Evolutionary conservation across 2,888 invertebrate species (phyloP), one percentile per base, ranked within the genome.

Genomic region (Meiosimyza decipiens): DNA sequence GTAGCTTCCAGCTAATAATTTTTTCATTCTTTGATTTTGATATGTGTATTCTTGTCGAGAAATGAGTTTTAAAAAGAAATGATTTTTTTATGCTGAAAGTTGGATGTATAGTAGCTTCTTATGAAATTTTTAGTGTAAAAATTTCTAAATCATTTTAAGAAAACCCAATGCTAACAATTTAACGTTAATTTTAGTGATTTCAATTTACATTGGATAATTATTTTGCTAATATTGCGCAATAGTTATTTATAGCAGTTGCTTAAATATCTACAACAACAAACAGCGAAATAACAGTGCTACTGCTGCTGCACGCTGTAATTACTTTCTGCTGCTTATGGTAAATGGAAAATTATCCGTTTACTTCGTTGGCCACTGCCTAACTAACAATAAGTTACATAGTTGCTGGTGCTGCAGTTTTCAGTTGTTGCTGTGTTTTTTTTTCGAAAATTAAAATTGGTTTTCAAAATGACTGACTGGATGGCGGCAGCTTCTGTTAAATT

Each of bases 261-360:
- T 6, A 15, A 40, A 49, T 16, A 16, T 15, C 28, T 18, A 15
- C 51, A 64, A 55, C 73, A 63, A 28, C 63, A 63, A 72, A 9
- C 49, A 49, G 47, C 40, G 1, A 50, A 40, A 40, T 40, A 6
- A 40, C 40, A 40, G 40, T 40, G 40, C 18, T 49, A 64, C 50
- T 55, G 16, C 54, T 22, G 7, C 55, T 18, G 3, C 16, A 13
- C 55, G 18, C 22, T 13, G 28, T 22, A 57, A 22, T 57, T 28
- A 40, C 40, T 57, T 57, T 28, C 22, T 16, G 51, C 64, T 51
- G 51, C 64, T 64, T 51, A 59, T 69, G 69, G 57, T 79, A 81
- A 81, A 81, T 82, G 80, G 82, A 81, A 81, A 81, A 81, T 80
- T 79, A 81, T 82, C 79, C 80, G 80, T 81, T 82, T 82, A 80